These are phyloP conservation scores for Hydrophis major DNA, from an alignment of 2,797 vertebrate species.

Conservation along the genomic window DNA sequence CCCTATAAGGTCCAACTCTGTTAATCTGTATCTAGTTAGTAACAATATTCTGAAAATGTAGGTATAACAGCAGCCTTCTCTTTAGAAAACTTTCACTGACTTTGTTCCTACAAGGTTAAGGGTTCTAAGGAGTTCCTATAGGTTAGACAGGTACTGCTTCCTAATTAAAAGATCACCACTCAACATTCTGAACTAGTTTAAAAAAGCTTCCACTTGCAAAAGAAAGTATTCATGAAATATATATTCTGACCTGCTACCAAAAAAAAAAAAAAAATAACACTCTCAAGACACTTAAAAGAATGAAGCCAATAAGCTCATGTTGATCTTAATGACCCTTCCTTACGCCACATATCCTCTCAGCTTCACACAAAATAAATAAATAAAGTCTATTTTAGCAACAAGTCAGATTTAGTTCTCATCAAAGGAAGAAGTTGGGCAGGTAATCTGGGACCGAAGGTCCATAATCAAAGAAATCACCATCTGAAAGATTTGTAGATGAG, in stretches of 20 bases:
- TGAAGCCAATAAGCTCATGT: not conserved
- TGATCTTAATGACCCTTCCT: not conserved
- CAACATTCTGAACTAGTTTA: not conserved
- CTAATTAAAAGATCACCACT: not conserved
- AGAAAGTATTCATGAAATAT: not conserved
- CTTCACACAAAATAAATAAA: not conserved
- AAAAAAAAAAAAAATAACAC: not conserved
- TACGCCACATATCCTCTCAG: not conserved
- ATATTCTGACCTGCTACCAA: not conserved
- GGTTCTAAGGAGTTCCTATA: not conserved
- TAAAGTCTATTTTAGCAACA: not conserved
- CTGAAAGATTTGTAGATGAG: not conserved
- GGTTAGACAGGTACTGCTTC: not conserved
- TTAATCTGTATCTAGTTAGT: no score
- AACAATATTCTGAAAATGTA: not conserved
- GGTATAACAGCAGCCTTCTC: not conserved
- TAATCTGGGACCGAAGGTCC: not conserved
- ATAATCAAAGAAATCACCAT: not conserved
- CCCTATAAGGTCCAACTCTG: no score
- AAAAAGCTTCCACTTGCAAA: not conserved
- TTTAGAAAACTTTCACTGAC: not conserved
- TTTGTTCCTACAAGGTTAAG: not conserved
- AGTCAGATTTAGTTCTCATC: not conserved
- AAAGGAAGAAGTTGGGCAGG: not conserved
- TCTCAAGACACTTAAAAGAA: not conserved